Conservation (phyloP, 1,140 invertebrate genomes). For the Cepaea nemoralis region DNA sequence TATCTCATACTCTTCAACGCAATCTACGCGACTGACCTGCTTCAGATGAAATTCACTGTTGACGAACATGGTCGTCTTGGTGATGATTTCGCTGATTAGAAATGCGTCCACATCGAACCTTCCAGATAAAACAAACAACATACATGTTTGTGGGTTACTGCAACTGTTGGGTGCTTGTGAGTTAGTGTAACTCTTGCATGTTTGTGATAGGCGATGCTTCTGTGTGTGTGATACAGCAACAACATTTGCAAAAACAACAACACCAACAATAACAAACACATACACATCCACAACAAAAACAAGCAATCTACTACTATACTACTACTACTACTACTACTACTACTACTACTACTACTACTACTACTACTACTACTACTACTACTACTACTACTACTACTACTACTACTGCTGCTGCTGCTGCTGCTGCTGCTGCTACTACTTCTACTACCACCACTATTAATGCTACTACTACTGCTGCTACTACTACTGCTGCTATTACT, state of each 20-base stretch:
- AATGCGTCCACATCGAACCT: constrained; percentile 65
- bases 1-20: neutral
- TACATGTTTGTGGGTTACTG: neutral
- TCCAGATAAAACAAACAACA: constrained; percentile 13
- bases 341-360: too few species aligned
- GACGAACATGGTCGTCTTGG: constrained; percentile 60
- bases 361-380: too few species aligned
- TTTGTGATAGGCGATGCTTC: neutral
- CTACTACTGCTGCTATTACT: neutral
- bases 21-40: constrained; percentile 63
- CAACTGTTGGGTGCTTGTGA: neutral
- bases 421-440: neutral
- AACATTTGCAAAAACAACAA: neutral
- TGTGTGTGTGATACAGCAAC: neutral
- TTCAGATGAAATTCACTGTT: constrained; percentile 63
- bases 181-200: neutral
- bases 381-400: too few species aligned
- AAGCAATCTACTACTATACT: neutral
- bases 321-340: too few species aligned
- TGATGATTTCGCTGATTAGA: constrained; percentile 61
- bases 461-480: neutral
- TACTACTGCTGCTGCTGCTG: too few species aligned
- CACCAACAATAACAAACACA: neutral
- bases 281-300: neutral
- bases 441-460: neutral